Conservation (phyloP, 2,797 vertebrate species). For the Syngnathus rostellatus region DNA sequence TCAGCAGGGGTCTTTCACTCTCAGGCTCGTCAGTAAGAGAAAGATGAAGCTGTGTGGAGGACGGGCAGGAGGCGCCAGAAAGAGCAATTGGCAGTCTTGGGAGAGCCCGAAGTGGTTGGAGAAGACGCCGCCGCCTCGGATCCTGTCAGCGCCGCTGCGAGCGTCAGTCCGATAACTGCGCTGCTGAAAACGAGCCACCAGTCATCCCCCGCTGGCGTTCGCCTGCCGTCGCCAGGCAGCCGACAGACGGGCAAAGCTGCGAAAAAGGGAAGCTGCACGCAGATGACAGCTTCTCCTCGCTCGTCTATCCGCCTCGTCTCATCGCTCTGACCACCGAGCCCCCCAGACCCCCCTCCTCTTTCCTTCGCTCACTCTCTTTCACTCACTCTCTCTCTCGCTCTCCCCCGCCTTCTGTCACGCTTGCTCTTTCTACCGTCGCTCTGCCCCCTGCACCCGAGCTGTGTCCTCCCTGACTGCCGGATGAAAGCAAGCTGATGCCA, state of each 20-base stretch:
- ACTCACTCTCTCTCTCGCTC: constrained; percentile 9
- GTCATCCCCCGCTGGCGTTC: constrained; percentile 50
- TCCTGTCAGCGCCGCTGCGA: constrained; percentile 40
- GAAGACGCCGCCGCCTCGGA: constrained; percentile 41
- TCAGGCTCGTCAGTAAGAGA: constrained; percentile 59
- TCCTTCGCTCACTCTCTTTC: constrained; percentile 5
- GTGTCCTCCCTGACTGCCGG: constrained; percentile 69
- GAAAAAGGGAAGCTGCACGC: constrained; percentile 29
- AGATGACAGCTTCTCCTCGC: constrained; percentile 52
- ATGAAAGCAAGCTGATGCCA: constrained; percentile 74
- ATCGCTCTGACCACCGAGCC: constrained; percentile 1
- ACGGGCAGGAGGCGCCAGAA: constrained; percentile 40
- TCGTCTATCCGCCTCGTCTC: constrained; percentile 36
- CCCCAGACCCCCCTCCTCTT: background rate
- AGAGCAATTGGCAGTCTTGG: constrained; percentile 37
- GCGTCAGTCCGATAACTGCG: constrained; percentile 52
- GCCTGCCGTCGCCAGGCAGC: constrained; percentile 50
- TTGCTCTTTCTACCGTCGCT: constrained; percentile 49
- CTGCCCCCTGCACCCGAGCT: constrained; percentile 55
- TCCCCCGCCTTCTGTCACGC: constrained; percentile 35
- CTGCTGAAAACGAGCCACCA: constrained; percentile 47
- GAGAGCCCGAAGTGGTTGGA: constrained; percentile 25
- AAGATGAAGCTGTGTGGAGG: constrained; percentile 50
- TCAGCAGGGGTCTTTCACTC: constrained; percentile 65
- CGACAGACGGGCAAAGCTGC: constrained; percentile 42